Conservation (phyloP, 2,888 invertebrate species). For the Lysandra coridon region DNA sequence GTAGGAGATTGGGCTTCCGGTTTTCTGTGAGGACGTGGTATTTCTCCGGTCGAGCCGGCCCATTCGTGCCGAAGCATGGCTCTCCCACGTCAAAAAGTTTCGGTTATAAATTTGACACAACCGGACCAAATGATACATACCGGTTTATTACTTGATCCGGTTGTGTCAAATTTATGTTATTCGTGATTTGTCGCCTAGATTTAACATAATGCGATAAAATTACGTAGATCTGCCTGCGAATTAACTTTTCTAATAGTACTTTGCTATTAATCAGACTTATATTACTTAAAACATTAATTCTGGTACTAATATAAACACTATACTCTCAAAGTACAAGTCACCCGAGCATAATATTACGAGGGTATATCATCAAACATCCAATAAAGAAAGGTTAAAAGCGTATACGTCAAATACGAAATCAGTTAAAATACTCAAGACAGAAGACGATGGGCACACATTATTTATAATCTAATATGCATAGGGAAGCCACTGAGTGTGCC, state of each 20-base stretch:
- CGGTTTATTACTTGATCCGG: no score
- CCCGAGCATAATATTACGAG: not conserved
- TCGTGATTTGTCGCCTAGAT: no score
- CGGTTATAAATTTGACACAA: no score
- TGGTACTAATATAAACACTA: not conserved
- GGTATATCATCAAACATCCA: not conserved
- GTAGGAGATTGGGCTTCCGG: no score
- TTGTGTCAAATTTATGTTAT: no score
- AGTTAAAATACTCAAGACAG: constrained; percentile 52
- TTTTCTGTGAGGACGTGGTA: no score
- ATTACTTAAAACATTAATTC: not conserved
- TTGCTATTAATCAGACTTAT: not conserved
- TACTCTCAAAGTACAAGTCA: not conserved
- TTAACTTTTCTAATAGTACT: not conserved
- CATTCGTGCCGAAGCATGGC: no score
- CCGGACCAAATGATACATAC: no score
- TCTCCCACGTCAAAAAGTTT: no score
- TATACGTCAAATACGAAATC: constrained; percentile 25
- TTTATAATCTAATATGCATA: constrained; percentile 68
- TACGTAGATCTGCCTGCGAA: no score
- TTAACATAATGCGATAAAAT: no score
- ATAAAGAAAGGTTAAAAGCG: constrained; percentile 25
- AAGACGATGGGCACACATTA: constrained; percentile 51
- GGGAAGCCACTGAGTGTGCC: constrained; percentile 52
- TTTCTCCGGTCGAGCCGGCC: no score